A percentile compares a stretch with the other conserved stretches of the same genome.
These are phyloP conservation scores for Coracopsis vasa DNA, from an alignment of 2,113 vertebrate species.

Conservation along the genomic window DNA sequence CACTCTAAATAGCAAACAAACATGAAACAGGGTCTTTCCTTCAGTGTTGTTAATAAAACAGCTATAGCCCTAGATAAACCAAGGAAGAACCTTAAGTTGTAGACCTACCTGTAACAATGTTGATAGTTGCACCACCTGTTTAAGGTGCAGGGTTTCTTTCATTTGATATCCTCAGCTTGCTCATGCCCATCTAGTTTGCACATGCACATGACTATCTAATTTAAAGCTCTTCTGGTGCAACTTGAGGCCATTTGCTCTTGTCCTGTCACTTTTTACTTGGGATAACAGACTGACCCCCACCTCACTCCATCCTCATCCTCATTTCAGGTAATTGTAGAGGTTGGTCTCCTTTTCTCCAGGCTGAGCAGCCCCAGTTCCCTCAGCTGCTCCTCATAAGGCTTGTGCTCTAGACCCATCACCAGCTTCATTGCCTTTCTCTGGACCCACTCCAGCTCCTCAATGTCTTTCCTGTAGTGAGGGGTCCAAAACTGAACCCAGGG, in stretches of 20 bases:
- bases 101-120: neutral
- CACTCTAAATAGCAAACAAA: neutral
- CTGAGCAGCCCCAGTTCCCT: neutral
- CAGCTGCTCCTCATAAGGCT: neutral
- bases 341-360: neutral
- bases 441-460: rapidly evolving
- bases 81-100: neutral
- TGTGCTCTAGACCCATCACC: neutral
- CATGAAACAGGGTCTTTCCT: neutral
- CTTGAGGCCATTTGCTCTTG: neutral
- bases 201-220: neutral
- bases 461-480: neutral
- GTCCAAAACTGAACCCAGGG: neutral
- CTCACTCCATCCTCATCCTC: neutral
- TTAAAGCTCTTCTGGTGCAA: neutral
- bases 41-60: neutral
- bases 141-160: neutral
- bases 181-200: too few relatives aligned
- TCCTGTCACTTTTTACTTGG: neutral
- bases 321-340: neutral
- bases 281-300: neutral
- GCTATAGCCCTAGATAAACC: neutral
- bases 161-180: neutral
- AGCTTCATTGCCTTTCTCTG: rapidly evolving
- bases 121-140: neutral